phyloP scores from a whole-genome alignment of 2,797 vertebrate species.

The Valencia hispanica region DNA sequence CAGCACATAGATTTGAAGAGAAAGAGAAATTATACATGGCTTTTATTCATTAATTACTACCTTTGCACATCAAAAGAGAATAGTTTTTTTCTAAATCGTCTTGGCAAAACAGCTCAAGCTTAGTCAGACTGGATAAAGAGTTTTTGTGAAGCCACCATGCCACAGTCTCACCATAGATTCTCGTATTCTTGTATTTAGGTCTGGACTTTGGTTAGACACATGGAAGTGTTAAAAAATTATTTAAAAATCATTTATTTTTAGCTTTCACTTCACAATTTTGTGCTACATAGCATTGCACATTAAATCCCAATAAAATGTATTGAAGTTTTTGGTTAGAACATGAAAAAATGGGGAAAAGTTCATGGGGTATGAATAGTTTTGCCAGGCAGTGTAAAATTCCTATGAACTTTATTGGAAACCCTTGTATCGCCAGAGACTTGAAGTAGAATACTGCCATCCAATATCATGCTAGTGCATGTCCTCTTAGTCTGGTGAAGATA shows the following conservation, averaged over 20 bases:
- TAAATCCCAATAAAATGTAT: neutral
- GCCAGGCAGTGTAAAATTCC: neutral
- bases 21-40: neutral
- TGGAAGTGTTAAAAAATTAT: too few species aligned
- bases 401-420: neutral
- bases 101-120: neutral
- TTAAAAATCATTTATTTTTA: neutral
- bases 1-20: neutral
- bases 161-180: neutral
- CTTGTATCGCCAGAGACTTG: neutral
- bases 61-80: neutral
- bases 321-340: neutral
- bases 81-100: neutral
- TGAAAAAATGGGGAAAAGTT: neutral
- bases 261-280: neutral
- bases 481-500: neutral
- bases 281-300: too few species aligned
- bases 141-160: neutral
- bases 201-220: too few species aligned
- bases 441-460: neutral
- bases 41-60: neutral
- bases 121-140: too few species aligned
- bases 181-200: too few species aligned
- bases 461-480: neutral
- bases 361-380: neutral